Evolutionary conservation across 1,140 invertebrate genomes (phyloP).

Genomic region (Oscheius sp.): DNA sequence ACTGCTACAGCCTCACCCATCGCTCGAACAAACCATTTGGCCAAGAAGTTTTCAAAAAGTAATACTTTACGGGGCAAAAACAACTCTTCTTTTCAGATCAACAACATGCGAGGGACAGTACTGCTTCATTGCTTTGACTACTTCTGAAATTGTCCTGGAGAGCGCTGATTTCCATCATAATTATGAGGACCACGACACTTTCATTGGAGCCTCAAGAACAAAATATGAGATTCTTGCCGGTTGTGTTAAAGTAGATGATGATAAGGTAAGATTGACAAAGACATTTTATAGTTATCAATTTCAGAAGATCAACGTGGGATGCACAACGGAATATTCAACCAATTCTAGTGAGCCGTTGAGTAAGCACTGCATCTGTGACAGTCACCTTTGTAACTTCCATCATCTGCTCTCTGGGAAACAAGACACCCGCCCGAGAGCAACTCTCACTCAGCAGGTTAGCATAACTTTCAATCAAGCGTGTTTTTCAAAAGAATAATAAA

Average conservation of each 20-base stretch:
- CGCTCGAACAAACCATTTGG: conserved; percentile 50
- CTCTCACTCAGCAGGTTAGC: neutral
- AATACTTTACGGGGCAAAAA: neutral
- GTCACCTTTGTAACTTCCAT: conserved; percentile 59
- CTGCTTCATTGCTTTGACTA: conserved; percentile 58
- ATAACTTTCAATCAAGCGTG: neutral
- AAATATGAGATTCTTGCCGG: conserved; percentile 56
- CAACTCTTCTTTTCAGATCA: conserved; percentile 46
- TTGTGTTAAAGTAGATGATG: conserved; percentile 59
- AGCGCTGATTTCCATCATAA: conserved; percentile 45
- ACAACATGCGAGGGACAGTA: conserved; percentile 60
- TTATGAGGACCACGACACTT: conserved; percentile 46
- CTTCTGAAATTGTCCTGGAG: conserved; percentile 55
- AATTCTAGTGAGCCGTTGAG: conserved; percentile 49
- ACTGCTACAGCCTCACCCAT: conserved; percentile 57
- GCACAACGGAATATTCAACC: conserved; percentile 54
- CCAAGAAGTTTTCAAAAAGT: conserved; percentile 58
- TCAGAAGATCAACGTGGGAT: conserved; percentile 55
- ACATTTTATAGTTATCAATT: conserved; percentile 24
- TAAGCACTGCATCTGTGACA: conserved; percentile 58
- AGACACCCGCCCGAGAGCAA: conserved; percentile 27
- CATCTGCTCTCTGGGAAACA: conserved; percentile 39
- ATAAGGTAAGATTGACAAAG: conserved; percentile 39
- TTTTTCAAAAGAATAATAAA: neutral
- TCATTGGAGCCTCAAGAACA: conserved; percentile 44